Evolutionary conservation across 2,888 invertebrate genomes (phyloP), one percentile per base, ranked within the genome.

Genomic region (Lasioglossum leucozonium): DNA sequence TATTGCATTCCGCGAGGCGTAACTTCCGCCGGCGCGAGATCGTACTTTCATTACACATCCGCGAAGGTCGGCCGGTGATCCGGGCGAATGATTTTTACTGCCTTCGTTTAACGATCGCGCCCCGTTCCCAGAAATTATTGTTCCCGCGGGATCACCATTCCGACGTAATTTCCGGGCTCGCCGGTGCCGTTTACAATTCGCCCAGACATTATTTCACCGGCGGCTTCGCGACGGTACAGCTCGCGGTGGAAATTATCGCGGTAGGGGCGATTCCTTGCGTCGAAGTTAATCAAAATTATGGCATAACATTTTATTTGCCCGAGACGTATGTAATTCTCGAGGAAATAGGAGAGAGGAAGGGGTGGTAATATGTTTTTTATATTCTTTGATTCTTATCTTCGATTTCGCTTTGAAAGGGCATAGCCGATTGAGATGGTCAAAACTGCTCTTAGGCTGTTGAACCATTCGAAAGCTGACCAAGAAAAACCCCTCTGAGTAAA

Each of bases 121-220:
- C 18, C 4, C 40, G 40, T 5, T 65, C 22, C 40, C 40, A 37
- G n/a, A 34, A 51, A 44, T 55, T 80, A 69, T 69, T 69, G n/a
- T 4, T 11, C 40, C 30, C 18, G 22, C 10, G 30, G 72, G 42
- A 18, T 51, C 42, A 40, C 37, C 6, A 18, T 44, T 58, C 26
- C n/a, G 55, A 42, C 55, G n/a, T 72, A 74, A 74, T 74, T 58
- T 42, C 58, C 74, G 16, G 30, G 30, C 47, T 47, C 30, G 2
- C n/a, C 55, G 34, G 34, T 30, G 42, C 34, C 62, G 40, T 34
- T 65, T n/a, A 30, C 40, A 34, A 44, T 65, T 76, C 37, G 30
- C 2, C 3, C 6, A 22, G 62, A 42, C 30, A 44, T 65, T 44
- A 40, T 69, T 40, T 69, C 37, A 69, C 69, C 5, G 2, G 4